Percentiles rank a stretch among this genome's conserved stretches.
Evolutionary conservation across 2,113 vertebrate species (phyloP).

Genomic region (Eleginops maclovinus): DNA sequence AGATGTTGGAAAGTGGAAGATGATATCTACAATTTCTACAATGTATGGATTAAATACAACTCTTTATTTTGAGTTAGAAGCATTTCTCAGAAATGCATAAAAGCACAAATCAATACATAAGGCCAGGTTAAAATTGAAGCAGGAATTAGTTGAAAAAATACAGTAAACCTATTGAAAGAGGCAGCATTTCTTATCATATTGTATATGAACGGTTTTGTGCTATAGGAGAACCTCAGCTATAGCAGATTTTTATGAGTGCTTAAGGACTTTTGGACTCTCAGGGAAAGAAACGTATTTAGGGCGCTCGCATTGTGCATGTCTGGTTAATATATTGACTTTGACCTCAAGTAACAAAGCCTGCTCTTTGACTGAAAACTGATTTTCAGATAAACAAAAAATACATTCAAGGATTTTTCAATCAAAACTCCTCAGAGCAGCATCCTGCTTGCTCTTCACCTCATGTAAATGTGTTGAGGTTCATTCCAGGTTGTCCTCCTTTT

Average conservation of each 20-base stretch:
- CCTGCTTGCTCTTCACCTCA: constrained; percentile 38
- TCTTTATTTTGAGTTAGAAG: neutral
- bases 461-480: constrained; percentile 39
- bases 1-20: constrained; percentile 3
- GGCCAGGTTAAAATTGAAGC: too few species aligned
- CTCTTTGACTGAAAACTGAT: neutral
- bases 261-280: neutral
- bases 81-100: neutral
- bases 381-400: constrained; percentile 23
- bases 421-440: constrained; percentile 48
- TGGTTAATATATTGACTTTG: constrained; percentile 5
- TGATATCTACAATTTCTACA: neutral
- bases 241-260: neutral
- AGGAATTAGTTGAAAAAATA: too few species aligned
- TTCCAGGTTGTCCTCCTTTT: constrained; percentile 48
- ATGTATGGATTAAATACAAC: neutral
- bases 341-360: neutral
- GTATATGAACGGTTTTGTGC: too few species aligned
- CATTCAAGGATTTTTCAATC: constrained; percentile 74
- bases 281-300: neutral
- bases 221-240: neutral
- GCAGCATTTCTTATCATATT: too few species aligned
- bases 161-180: neutral
- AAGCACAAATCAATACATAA: too few species aligned
- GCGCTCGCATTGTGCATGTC: constrained; percentile 38